These are phyloP conservation scores for Cheilinus undulatus DNA, from an alignment of 2,113 vertebrate genomes.

Conservation along the genomic window DNA sequence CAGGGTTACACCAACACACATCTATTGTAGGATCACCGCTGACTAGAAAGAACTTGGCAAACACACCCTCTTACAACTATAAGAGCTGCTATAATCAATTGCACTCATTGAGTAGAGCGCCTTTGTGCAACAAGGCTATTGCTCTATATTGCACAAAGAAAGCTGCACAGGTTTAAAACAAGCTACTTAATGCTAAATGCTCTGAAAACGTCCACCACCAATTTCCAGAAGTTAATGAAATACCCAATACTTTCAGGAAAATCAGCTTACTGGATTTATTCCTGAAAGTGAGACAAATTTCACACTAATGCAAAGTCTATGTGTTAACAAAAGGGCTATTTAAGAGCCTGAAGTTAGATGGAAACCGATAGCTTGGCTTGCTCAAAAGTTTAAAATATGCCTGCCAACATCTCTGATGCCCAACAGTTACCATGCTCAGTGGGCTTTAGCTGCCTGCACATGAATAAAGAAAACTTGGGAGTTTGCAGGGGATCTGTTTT, in stretches of 20 bases:
- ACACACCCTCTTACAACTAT: too few relatives aligned
- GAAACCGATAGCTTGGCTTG: background rate
- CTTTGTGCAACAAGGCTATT: too few relatives aligned
- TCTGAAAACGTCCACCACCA: too few relatives aligned
- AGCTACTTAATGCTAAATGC: background rate
- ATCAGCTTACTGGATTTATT: background rate
- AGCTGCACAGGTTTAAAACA: background rate
- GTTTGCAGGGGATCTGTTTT: too few relatives aligned
- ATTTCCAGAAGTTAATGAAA: background rate
- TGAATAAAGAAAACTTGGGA: too few relatives aligned
- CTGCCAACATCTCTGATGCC: too few relatives aligned
- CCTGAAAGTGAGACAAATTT: background rate
- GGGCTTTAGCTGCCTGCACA: too few relatives aligned
- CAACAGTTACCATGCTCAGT: too few relatives aligned
- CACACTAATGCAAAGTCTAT: background rate
- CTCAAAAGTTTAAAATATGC: background rate
- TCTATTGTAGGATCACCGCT: background rate
- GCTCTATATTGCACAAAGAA: background rate
- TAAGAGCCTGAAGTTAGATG: background rate
- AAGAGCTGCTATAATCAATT: background rate
- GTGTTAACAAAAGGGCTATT: background rate
- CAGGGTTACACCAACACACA: background rate
- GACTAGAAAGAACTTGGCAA: background rate
- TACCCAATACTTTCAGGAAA: background rate
- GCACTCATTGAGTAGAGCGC: too few relatives aligned